Evolutionary conservation across 2,797 vertebrate genomes (phyloP), one percentile per base, ranked within the genome.

Genomic region (Euphonia xanthogaster): DNA sequence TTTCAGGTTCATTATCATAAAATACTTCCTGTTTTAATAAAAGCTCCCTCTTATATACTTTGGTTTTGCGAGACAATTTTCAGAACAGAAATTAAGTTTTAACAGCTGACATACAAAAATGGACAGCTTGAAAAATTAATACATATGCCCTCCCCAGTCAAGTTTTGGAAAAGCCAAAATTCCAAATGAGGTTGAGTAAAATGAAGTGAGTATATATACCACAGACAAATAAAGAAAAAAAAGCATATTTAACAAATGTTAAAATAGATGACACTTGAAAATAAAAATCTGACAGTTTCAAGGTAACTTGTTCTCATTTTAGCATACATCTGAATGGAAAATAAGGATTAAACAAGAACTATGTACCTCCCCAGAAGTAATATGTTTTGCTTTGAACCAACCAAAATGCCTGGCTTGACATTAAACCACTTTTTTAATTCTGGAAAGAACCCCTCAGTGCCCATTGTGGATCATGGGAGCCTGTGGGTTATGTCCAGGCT

Each of bases 221-320:
- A 44, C 20, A 58, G 23, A 23, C 19, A 72, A 86, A 78, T 30
- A 48, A 62, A 77, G 19, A 23, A 45, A 45, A 89, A 65, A 72
- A 71, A 68, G 8, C 7, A 30, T 54, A 76, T 78, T 84, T 87
- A 81, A 85, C 23, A 73, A 79, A 65, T 37, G 20, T 65, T 78
- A 87, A 78, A 75, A 65, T 12, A 72, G 42, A 33, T 85, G 74
- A 89, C 63, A 66, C 25, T 50, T 65, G 39, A 62, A 85, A 87
- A 92, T 53, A 65, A 81, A 78, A 75, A 72, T 45, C 19, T 75
- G 70, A 82, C 50, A 70, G 74, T 78, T 91, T 48, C 6, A 9
- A 87, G 42, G 31, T 48, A 86, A 71, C 53, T 77, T 42, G 18
- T 47, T 91, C 78, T 85, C 28, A 79, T 82, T 94, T 85, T 76